phyloP scores from a whole-genome alignment of 2,797 vertebrate species.

The Sylvilagus floridanus region DNA sequence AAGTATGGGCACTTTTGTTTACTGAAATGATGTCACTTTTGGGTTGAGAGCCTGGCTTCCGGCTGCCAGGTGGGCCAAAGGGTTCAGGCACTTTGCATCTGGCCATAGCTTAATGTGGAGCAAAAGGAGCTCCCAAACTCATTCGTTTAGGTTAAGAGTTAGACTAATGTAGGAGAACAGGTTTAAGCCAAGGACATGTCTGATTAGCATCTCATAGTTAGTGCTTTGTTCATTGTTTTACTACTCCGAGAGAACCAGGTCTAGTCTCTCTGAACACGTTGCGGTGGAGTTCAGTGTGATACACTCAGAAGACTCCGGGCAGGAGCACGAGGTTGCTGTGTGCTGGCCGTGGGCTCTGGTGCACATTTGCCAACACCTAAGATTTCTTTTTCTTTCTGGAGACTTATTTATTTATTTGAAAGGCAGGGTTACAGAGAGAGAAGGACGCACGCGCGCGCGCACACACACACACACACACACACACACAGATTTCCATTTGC shows the following conservation, averaged over 20 bases:
- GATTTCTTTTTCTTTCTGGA: no score
- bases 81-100: background rate
- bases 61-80: background rate
- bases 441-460: no score
- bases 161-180: background rate
- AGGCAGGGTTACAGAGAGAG: no score
- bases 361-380: background rate
- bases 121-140: background rate
- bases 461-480: no score
- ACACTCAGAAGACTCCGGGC: background rate
- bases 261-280: background rate
- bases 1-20: background rate
- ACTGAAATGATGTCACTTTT: background rate
- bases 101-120: background rate
- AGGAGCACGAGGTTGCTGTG: background rate
- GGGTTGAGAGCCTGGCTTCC: background rate
- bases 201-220: background rate
- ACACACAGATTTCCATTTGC: no score
- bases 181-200: background rate
- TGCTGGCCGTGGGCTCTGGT: background rate
- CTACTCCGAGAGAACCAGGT: background rate
- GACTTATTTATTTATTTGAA: no score
- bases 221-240: slow-evolving; percentile 15
- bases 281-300: background rate
- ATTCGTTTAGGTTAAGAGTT: background rate